Base-by-base conservation (phyloP, 23 tunicate species). In the Diplosoma virens region DNA sequence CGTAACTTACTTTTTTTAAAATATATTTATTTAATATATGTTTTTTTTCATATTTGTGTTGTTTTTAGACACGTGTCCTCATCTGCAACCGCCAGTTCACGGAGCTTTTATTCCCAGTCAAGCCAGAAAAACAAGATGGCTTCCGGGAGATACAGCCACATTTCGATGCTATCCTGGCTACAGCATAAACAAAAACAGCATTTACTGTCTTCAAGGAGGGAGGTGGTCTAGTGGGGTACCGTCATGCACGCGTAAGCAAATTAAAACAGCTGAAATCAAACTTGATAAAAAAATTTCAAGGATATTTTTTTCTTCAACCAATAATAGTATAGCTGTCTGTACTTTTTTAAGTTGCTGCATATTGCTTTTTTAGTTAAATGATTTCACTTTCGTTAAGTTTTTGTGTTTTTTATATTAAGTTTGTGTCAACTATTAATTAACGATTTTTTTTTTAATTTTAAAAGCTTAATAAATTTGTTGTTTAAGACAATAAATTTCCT, bases 191-290 rank as follows among this genome's bases (percentile, higher is more conserved):
- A 37, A 7, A 7, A 17, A 25, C 25, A 67, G 25, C 24, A 25
- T 35, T 3, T 47, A 1, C 17, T 50, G 78, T 48, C 37, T 27
- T 5, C 28, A 24, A 3, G 61, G 61, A 6, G 61, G 78, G 5
- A 18, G 6, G 9, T 72, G 78, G 78, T 47, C 59, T 26, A 18
- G 9, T 47, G 48, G 14, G 25, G 78, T 72, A 3, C 78, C 78
- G 3, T 47, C 25, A 26, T 72, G 78, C 24, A 50, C 34, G 6
- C n/a, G 69, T 61, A 26, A 61, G 34, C 9, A 41, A n/a, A n/a
- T n/a, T n/a, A n/a, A n/a, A n/a, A n/a, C n/a, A n/a, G n/a, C n/a
- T n/a, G n/a, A n/a, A n/a, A n/a, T n/a, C n/a, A n/a, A n/a, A n/a
- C n/a, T n/a, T n/a, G n/a, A n/a, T n/a, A n/a, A n/a, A n/a, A n/a